Percentiles rank a stretch among this genome's conserved stretches.
Evolutionary conservation across 2,888 invertebrate genomes (phyloP).

Genomic region (Limnephilus marmoratus): DNA sequence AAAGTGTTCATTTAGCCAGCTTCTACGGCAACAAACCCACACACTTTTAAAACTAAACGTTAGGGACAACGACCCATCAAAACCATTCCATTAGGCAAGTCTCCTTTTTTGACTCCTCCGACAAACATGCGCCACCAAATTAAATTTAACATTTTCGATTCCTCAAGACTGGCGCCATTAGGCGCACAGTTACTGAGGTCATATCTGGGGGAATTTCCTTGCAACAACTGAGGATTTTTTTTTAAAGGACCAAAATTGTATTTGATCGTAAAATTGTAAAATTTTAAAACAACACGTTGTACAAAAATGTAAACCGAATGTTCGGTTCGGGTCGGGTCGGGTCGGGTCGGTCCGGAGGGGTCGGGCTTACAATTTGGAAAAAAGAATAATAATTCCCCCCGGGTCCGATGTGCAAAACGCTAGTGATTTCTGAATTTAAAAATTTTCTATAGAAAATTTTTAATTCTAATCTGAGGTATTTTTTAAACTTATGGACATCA

Average conservation of each 20-base stretch:
- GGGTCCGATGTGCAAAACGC: too few species aligned
- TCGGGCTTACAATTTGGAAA: too few species aligned
- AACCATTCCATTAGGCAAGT: not conserved
- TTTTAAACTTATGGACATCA: not conserved
- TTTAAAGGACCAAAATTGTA: too few species aligned
- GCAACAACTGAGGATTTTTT: not conserved
- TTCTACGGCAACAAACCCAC: not conserved
- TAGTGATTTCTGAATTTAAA: too few species aligned
- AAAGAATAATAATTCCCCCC: too few species aligned
- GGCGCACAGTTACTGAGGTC: not conserved
- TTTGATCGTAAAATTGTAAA: too few species aligned
- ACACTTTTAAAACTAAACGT: not conserved
- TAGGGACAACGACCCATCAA: not conserved
- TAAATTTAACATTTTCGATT: not conserved
- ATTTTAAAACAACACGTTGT: too few species aligned
- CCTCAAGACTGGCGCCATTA: not conserved
- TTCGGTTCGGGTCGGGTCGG: too few species aligned
- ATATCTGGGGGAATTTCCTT: not conserved
- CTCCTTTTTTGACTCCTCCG: not conserved
- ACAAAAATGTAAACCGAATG: too few species aligned
- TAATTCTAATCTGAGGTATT: not conserved
- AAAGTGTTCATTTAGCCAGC: not conserved
- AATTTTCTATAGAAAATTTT: not conserved
- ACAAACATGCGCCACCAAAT: not conserved
- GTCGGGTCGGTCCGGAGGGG: too few species aligned